Evolutionary conservation across 2,888 invertebrate species (phyloP).

Genomic region (Patella pellucida): DNA sequence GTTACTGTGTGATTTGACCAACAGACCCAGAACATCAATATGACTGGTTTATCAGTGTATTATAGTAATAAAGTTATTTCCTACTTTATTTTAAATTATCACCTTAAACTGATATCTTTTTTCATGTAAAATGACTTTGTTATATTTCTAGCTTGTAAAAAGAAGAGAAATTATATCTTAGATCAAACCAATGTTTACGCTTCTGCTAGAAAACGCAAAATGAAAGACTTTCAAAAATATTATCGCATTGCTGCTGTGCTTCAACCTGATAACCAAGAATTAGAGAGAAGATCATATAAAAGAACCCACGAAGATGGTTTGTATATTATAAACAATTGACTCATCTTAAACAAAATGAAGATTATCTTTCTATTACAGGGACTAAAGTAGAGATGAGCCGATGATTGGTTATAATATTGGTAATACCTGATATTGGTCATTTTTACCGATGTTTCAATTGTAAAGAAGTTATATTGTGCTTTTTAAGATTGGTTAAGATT

Average conservation of each 20-base stretch:
- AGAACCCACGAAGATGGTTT: conserved; percentile 87
- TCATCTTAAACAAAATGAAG: no score
- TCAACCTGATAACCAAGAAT: conserved; percentile 89
- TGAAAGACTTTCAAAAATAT: conserved; percentile 93
- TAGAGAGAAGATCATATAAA: conserved; percentile 83
- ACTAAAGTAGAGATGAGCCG: no score
- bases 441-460: no score
- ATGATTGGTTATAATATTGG: no score
- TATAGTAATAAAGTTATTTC: no score
- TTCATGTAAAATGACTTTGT: neutral
- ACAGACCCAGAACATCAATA: no score
- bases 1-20: no score
- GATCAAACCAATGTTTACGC: conserved; percentile 99
- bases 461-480: no score
- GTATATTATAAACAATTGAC: neutral
- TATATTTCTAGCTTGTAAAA: conserved; percentile 46
- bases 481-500: no score
- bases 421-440: no score
- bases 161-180: conserved; percentile 90
- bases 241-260: conserved; percentile 91
- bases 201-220: conserved; percentile 95
- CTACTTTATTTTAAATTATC: neutral
- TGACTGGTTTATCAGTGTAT: no score
- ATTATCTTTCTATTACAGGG: no score
- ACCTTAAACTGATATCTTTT: neutral